Conservation (phyloP, 2,113 vertebrate species). For the Sapayoa aenigma region DNA sequence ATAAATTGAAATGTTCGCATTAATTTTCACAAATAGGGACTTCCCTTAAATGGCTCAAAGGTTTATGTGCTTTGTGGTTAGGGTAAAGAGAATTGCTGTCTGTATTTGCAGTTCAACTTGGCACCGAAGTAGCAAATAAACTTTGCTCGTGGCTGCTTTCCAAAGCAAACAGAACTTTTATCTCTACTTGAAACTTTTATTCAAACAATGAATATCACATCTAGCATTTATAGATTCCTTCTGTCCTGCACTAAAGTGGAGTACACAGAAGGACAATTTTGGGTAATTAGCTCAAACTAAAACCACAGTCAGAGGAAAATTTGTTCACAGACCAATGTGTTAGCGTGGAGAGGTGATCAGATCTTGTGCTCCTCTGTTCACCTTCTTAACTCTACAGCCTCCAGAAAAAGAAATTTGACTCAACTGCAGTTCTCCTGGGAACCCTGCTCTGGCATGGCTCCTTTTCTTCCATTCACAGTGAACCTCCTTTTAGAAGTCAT, state of each 20-base stretch:
- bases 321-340: neutral
- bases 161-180: slow-evolving; percentile 51
- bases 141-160: slow-evolving; percentile 24
- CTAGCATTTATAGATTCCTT: slow-evolving; percentile 1
- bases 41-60: neutral
- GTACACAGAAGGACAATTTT: neutral
- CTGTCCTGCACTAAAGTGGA: neutral
- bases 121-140: slow-evolving; percentile 42
- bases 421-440: slow-evolving; percentile 12
- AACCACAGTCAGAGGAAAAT: neutral
- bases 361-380: neutral
- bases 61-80: neutral
- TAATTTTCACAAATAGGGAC: neutral
- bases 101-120: slow-evolving; percentile 32
- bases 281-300: neutral
- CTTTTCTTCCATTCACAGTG: slow-evolving; percentile 26
- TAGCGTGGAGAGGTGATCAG: neutral
- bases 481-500: slow-evolving; percentile 1
- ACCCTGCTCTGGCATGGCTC: neutral
- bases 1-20: neutral
- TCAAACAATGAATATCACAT: slow-evolving; percentile 31
- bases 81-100: neutral
- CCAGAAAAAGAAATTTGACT: slow-evolving; percentile 31
- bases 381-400: neutral
- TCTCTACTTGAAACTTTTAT: slow-evolving; percentile 41